These are phyloP conservation scores for Cyrtonyx montezumae DNA, from an alignment of 2,113 vertebrate genomes.

Conservation along the genomic window DNA sequence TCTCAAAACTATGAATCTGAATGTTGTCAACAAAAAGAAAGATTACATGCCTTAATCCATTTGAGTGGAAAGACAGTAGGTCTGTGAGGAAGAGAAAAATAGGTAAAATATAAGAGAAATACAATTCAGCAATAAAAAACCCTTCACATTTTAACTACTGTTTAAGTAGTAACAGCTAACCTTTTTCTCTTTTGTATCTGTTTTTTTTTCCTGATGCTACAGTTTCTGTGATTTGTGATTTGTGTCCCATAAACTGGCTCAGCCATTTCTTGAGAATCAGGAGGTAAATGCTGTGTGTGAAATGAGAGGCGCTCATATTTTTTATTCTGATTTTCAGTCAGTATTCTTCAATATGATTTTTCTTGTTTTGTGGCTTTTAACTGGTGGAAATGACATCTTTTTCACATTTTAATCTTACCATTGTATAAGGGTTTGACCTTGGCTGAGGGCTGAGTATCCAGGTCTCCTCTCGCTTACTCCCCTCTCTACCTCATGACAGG, in stretches of 20 bases:
- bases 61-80: not conserved
- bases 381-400: not conserved
- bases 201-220: not conserved
- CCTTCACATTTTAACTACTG: not conserved
- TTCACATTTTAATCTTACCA: not conserved
- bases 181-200: not conserved
- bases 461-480: not conserved
- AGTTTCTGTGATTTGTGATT: not conserved
- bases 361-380: not conserved
- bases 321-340: not conserved
- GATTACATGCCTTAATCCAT: not conserved
- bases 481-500: not conserved
- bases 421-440: not conserved
- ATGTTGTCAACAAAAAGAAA: not conserved
- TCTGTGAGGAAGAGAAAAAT: not conserved
- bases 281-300: not conserved
- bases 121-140: not conserved
- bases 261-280: not conserved
- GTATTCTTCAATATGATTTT: not conserved
- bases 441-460: not conserved
- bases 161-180: not conserved
- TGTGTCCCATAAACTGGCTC: not conserved
- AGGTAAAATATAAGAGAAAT: not conserved
- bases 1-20: not conserved
- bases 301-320: not conserved